A percentile compares a stretch with the other conserved stretches of the same genome.
Evolutionary conservation across 2,888 invertebrate genomes (phyloP).

Genomic region (Leucania comma): DNA sequence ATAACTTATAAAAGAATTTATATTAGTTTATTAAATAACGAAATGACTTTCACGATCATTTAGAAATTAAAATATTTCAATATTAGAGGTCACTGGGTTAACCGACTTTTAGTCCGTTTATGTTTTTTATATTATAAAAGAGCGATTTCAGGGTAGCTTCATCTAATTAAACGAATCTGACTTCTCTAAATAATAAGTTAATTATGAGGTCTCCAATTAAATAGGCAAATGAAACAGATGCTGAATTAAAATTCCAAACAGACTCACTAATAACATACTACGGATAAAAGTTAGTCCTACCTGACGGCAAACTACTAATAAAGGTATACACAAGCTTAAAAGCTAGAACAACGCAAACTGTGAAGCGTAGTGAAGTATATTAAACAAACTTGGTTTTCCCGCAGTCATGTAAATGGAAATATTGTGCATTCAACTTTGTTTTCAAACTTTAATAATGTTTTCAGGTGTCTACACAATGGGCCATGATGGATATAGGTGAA

Average conservation of each 20-base stretch:
- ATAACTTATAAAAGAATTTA: constrained; percentile 11
- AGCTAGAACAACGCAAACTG: constrained; percentile 34
- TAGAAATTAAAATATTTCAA: constrained; percentile 9
- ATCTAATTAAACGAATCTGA: too few relatives aligned
- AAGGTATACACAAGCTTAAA: constrained; percentile 37
- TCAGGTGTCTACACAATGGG: constrained; percentile 5
- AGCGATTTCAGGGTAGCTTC: too few relatives aligned
- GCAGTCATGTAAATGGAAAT: constrained; percentile 35
- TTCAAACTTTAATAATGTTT: constrained; percentile 7
- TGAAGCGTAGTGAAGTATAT: constrained; percentile 31
- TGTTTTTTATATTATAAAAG: too few relatives aligned
- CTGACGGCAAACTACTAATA: constrained; percentile 42
- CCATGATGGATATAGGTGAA: neutral
- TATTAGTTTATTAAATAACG: neutral
- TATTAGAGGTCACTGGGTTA: neutral
- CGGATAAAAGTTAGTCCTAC: constrained; percentile 16
- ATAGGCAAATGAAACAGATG: neutral
- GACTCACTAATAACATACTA: neutral
- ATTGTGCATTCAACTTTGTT: constrained; percentile 35
- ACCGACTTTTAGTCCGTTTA: too few relatives aligned
- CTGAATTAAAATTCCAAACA: neutral
- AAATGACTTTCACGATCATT: constrained; percentile 2
- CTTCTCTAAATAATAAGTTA: neutral
- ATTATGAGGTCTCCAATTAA: neutral
- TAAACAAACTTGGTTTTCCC: constrained; percentile 40